Evolutionary conservation across 2,888 invertebrate species (phyloP).

Genomic region (Scaptomyza tumidula): DNA sequence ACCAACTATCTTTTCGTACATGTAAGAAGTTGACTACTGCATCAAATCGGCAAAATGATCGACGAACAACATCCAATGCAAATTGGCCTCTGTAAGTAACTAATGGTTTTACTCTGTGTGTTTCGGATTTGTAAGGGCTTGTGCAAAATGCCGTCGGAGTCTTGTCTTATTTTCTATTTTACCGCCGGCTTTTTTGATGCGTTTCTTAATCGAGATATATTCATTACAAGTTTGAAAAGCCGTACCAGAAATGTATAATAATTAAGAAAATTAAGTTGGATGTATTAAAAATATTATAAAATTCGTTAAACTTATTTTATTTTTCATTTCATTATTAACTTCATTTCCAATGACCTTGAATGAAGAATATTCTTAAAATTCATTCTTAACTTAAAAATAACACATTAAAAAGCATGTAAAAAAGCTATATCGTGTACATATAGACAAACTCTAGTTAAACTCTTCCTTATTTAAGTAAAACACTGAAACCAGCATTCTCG

Average conservation of each 20-base stretch:
- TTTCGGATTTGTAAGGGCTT: neutral
- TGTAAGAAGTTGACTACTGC: constrained; percentile 15
- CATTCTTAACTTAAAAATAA: too few species aligned
- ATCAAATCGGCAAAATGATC: constrained; percentile 71
- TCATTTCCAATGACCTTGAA: too few species aligned
- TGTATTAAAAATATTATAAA: too few species aligned
- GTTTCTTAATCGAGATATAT: neutral
- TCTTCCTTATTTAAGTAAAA: neutral
- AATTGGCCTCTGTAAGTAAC: constrained; percentile 84
- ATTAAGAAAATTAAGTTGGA: too few species aligned
- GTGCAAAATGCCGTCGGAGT: constrained; percentile 39
- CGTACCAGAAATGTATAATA: neutral
- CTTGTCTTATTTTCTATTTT: neutral
- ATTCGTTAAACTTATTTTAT: too few species aligned
- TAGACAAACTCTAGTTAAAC: too few species aligned
- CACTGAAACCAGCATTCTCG: too few species aligned
- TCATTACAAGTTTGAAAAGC: neutral
- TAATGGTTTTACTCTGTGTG: neutral
- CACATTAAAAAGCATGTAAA: too few species aligned
- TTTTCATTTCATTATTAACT: too few species aligned
- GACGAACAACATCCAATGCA: constrained; percentile 84
- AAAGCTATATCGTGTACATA: too few species aligned
- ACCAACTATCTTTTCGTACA: constrained; percentile 16
- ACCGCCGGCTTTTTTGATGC: constrained; percentile 1
- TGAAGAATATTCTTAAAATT: too few species aligned